phyloP scores from a whole-genome alignment of 1,140 invertebrate genomes.

The Caenorhabditis remanei region DNA sequence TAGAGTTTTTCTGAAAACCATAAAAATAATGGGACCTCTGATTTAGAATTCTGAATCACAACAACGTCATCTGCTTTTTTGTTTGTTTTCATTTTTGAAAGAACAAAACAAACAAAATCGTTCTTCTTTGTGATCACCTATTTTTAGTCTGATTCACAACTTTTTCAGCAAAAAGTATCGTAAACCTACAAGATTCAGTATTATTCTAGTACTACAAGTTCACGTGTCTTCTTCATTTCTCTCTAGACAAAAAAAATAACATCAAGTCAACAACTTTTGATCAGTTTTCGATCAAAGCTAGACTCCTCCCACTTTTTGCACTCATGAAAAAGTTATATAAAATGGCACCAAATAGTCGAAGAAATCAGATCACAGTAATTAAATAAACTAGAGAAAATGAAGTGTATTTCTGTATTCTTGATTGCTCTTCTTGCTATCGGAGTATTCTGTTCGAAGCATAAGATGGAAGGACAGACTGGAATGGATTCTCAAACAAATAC shows the following conservation, averaged over 20 bases:
- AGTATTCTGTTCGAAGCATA: not conserved
- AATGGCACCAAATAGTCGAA: not conserved
- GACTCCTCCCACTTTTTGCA: not conserved
- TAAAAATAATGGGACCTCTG: too few species aligned
- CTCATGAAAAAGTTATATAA: not conserved
- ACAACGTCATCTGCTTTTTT: too few species aligned
- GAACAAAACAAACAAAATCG: not conserved
- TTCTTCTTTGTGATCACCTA: not conserved
- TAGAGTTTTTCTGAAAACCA: too few species aligned
- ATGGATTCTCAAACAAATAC: too few species aligned
- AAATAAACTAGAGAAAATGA: not conserved
- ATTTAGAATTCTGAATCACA: too few species aligned
- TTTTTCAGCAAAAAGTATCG: not conserved
- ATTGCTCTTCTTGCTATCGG: not conserved
- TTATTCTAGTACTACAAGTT: not conserved
- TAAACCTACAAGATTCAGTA: not conserved
- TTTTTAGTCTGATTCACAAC: not conserved
- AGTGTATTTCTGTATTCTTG: not conserved
- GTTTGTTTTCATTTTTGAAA: too few species aligned
- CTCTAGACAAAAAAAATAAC: not conserved
- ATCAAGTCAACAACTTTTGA: not conserved
- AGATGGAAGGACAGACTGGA: not conserved
- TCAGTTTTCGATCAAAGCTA: constrained; percentile 2
- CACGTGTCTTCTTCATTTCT: not conserved
- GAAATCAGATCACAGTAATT: not conserved